Evolutionary conservation across 1,140 invertebrate species (phyloP), one percentile per base, ranked within the genome.

Genomic region (Drosophila mojavensis): DNA sequence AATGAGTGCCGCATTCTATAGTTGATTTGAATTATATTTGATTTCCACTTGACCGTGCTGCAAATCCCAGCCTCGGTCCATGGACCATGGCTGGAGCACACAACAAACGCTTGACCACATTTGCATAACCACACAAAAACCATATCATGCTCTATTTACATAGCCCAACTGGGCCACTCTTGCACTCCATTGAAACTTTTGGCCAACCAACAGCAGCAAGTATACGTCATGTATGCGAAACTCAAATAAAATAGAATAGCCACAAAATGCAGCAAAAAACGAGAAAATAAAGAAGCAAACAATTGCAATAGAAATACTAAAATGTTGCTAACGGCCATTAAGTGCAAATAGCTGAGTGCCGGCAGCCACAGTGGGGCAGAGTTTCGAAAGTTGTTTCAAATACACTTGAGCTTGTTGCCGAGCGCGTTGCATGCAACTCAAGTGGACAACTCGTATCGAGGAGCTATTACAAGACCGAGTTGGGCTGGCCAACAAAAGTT

Each of bases 241-340:
- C 30, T 53, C 59, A 28, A 54, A 54, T 51, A 17, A 53, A 63
- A 58, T 59, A 51, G 60, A 74, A 69, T 62, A 50, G 55, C 55
- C 48, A 61, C 51, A 62, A 50, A 68, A 61, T 64, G 51, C 56
- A 73, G 61, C 66, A 28, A 51, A 74, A 68, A 73, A 33, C 7
- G 6, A 33, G 5, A 33, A 33, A 53, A n/a, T 51, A 74, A 33
- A 33, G 20, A 24, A 24, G 20, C 20, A 24, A 24, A 24, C 20
- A 33, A 33, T 3, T 33, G 33, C 33, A 33, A 33, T 33, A 33
- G 7, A 33, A 33, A 33, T 33, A 33, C 33, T 33, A 33, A 71
- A 78, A 75, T 62, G 58, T 66, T 78, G 72, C 76, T 62, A 78
- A 71, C 56, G 72, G 76, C 64, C 72, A 78, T 71, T 78, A 75